These are phyloP conservation scores for Hartigia nigra DNA, from an alignment of 2,888 invertebrate species.

Conservation along the genomic window DNA sequence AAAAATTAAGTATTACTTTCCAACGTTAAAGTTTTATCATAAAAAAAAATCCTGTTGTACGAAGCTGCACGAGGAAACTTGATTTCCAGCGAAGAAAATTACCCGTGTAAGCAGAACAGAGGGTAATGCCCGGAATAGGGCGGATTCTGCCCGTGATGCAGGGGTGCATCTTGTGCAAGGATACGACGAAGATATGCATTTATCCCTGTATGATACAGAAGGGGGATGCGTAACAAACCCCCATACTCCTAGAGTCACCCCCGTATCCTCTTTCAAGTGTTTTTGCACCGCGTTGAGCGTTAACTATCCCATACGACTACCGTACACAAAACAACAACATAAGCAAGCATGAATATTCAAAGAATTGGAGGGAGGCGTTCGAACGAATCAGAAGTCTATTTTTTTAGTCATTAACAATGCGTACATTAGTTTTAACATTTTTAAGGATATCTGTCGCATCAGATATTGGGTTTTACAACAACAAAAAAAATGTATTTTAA, in stretches of 20 bases:
- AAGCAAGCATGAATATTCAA: neutral
- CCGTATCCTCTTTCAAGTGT: neutral
- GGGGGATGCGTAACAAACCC: neutral
- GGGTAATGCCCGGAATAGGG: neutral
- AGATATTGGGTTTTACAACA: neutral
- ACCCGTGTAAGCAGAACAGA: neutral
- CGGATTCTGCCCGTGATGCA: neutral
- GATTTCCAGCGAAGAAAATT: neutral
- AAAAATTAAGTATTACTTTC: neutral
- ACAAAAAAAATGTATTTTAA: neutral
- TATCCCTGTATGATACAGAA: neutral
- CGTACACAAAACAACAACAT: neutral
- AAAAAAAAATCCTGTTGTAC: neutral
- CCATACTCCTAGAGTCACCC: neutral
- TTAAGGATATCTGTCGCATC: neutral
- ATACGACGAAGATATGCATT: neutral
- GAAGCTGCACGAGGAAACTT: neutral
- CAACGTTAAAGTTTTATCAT: neutral
- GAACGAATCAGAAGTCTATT: neutral
- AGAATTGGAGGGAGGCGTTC: neutral
- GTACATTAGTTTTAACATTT: neutral
- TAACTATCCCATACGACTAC: neutral
- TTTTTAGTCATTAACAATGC: neutral
- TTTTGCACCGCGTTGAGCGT: neutral
- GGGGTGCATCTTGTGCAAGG: neutral